These are phyloP conservation scores for Gymnodraco acuticeps DNA, from an alignment of 2,797 vertebrate genomes.

Conservation along the genomic window DNA sequence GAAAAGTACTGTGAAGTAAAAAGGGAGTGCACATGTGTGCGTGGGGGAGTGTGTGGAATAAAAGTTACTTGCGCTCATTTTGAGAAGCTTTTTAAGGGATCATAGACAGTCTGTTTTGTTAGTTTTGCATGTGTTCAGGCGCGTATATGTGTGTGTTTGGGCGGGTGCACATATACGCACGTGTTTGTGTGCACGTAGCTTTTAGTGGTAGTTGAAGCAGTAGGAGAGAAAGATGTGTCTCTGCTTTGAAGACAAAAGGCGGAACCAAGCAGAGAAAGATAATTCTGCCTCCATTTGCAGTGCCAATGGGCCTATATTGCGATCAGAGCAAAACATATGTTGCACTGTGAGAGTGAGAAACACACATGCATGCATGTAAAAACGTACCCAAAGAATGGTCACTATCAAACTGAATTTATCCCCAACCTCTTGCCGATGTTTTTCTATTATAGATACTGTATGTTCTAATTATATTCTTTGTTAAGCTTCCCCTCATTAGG, in stretches of 20 bases:
- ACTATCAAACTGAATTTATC: constrained; percentile 25
- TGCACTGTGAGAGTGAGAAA: constrained; percentile 1
- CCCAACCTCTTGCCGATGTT: constrained; percentile 7
- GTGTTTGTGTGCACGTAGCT: constrained; percentile 14
- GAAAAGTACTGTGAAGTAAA: constrained; percentile 56
- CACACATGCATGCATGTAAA: constrained; percentile 24
- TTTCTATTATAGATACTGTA: constrained; percentile 3
- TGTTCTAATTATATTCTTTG: constrained; percentile 25
- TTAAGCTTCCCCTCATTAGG: constrained; percentile 17
- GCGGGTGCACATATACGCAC: not conserved
- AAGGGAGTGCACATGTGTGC: constrained; percentile 27
- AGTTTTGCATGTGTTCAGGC: constrained; percentile 53
- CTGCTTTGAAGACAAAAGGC: constrained; percentile 61
- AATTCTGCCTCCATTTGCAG: constrained; percentile 43
- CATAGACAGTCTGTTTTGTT: constrained; percentile 63
- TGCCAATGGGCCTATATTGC: constrained; percentile 30
- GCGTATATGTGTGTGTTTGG: not conserved
- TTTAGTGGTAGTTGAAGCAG: constrained; percentile 38
- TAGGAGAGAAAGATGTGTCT: constrained; percentile 20
- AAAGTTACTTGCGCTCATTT: constrained; percentile 63
- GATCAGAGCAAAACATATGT: constrained; percentile 51
- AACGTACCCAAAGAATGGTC: constrained; percentile 14
- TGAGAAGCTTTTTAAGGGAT: constrained; percentile 66
- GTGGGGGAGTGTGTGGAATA: constrained; percentile 20
- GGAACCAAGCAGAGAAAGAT: constrained; percentile 46